Percentiles rank a stretch among this genome's conserved stretches.
These are phyloP conservation scores for Bradynema listronoti DNA, from an alignment of 1,140 invertebrate genomes.

Conservation along the genomic window DNA sequence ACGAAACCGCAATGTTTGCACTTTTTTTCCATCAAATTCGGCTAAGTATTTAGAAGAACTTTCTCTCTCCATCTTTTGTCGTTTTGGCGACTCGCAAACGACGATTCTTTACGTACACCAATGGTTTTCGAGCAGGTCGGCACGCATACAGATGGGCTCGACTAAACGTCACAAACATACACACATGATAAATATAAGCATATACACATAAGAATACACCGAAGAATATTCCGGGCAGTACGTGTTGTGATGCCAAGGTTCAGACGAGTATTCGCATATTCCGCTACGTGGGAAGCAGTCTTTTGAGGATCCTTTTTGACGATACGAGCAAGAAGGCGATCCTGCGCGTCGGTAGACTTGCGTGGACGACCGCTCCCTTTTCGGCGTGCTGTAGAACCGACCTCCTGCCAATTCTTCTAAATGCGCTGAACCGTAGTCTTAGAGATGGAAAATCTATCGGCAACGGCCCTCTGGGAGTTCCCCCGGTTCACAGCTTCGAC, in stretches of 20 bases:
- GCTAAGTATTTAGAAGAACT: too few species aligned
- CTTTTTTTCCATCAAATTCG: too few species aligned
- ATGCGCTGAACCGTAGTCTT: too few species aligned
- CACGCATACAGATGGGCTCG: constrained; percentile 4
- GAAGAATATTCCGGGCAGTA: constrained; percentile 15
- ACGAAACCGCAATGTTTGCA: too few species aligned
- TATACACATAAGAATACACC: not conserved
- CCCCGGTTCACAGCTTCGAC: too few species aligned
- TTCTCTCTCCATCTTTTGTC: too few species aligned
- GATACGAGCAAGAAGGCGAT: constrained; percentile 2
- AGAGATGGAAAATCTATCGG: too few species aligned
- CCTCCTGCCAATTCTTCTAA: too few species aligned
- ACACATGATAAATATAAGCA: not conserved
- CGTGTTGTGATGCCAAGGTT: constrained; percentile 5
- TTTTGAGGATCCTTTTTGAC: constrained; percentile 6
- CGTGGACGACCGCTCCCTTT: constrained; percentile 7
- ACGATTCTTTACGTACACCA: too few species aligned
- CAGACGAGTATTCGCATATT: constrained; percentile 5
- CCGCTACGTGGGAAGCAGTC: constrained; percentile 12
- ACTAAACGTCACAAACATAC: too few species aligned
- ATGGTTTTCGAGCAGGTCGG: constrained; percentile 8
- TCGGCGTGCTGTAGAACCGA: not conserved
- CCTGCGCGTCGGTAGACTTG: constrained; percentile 10
- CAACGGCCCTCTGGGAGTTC: too few species aligned
- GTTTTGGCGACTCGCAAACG: too few species aligned